Evolutionary conservation across 2,113 vertebrate species (phyloP), one percentile per base, ranked within the genome.

Genomic region (Urocolius indicus): DNA sequence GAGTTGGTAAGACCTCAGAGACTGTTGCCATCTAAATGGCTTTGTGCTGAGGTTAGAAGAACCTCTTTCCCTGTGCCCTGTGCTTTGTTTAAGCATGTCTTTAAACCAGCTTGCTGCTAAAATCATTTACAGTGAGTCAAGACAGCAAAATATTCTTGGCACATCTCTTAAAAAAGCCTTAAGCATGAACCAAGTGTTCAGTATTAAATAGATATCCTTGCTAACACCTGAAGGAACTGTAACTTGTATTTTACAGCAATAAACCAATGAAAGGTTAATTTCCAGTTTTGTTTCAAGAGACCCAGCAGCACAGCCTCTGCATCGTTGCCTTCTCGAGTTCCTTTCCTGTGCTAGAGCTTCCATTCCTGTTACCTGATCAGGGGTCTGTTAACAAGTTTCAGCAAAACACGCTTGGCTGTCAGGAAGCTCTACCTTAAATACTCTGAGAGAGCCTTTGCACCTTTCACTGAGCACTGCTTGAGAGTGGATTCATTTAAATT

Each of bases 381-480:
- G 90, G 67, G 30, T 21, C 52, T 90, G 58, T 58, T n/a, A 80
- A 86, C 94, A 96, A 92, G 92, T 93, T 88, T 14, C 54, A 81
- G 89, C 94, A 97, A 67, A 93, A 80, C 52, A 15, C 6, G 72
- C 65, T 93, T 94, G 83, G 94, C 95, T 38, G 73, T 63, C 80
- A 86, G 77, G 54, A 90, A 86, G 15, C 76, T n/a, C 18, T 21
- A 5, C 48, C 87, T 87, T 67, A 4, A 17, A 20, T 46, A 24
- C 46, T 85, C 24, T 85, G 62, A 83, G 38, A 55, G 41, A 62
- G 27, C 72, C 24, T 76, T 69, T 75, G 62, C 32, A 46, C 17
- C 52, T 77, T 65, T 67, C 26, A 22, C 49, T 84, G 51, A 7
- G 30, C 57, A 16, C 5, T 9, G 4, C 1, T 24, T 72, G 22